These are phyloP conservation scores for Idaea aversata DNA, from an alignment of 2,888 invertebrate species.

Conservation along the genomic window DNA sequence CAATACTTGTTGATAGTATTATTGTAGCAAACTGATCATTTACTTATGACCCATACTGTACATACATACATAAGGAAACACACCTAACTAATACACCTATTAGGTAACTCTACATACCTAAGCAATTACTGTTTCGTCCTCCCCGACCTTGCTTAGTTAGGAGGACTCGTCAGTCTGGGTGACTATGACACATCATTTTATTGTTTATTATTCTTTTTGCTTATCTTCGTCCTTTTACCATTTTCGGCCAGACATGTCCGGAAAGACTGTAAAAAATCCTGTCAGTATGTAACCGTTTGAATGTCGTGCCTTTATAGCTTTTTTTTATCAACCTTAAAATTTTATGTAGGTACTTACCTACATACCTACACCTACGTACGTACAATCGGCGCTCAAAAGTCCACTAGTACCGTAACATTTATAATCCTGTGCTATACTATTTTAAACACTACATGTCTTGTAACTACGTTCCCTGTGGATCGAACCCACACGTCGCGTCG, in stretches of 20 bases:
- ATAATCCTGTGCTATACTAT: no score
- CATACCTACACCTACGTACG: no score
- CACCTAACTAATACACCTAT: background rate
- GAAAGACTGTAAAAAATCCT: constrained; percentile 12
- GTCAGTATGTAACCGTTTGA: background rate
- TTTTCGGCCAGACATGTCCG: constrained; percentile 12
- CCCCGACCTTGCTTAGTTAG: constrained; percentile 19
- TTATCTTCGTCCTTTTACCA: constrained; percentile 13
- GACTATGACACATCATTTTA: constrained; percentile 18
- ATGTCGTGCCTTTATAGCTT: background rate
- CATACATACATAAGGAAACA: no score
- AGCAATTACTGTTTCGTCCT: background rate
- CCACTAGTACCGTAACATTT: no score
- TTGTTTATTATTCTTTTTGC: constrained; percentile 16
- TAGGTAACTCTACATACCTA: background rate
- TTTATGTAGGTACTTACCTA: no score
- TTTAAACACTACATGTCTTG: no score
- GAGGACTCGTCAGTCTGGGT: constrained; percentile 7
- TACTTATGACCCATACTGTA: no score
- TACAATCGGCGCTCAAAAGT: no score
- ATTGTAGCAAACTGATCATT: no score
- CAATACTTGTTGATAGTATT: no score
- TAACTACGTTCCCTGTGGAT: no score
- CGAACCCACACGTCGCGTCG: no score
- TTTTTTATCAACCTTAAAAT: background rate